Conservation (phyloP, 2,888 invertebrate genomes). For the Neuroscelio doddi region DNA sequence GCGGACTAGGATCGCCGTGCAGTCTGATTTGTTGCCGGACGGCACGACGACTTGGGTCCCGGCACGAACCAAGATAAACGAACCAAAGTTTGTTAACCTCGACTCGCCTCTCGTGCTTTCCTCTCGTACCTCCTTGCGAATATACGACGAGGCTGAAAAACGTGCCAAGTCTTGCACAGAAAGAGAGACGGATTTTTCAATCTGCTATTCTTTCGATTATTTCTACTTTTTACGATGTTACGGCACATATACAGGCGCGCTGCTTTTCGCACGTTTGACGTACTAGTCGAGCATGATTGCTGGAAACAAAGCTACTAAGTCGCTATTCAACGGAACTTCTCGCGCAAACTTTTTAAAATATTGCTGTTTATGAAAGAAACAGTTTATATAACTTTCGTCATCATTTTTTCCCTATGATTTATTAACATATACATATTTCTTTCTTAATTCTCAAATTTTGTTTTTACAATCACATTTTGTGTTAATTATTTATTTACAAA, state of each 20-base stretch:
- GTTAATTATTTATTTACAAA: too few species aligned
- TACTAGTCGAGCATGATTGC: background rate
- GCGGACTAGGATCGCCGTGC: conserved; percentile 39
- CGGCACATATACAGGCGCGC: conserved; percentile 5
- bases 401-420: too few species aligned
- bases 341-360: background rate
- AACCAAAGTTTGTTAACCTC: conserved; percentile 50
- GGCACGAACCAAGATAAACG: conserved; percentile 46
- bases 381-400: too few species aligned
- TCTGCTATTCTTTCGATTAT: conserved; percentile 19
- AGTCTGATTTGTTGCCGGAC: conserved; percentile 44
- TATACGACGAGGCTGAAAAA: conserved; percentile 36
- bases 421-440: too few species aligned
- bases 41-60: conserved; percentile 42
- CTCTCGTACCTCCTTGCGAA: conserved; percentile 27
- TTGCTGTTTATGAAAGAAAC: too few species aligned
- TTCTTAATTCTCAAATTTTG: too few species aligned
- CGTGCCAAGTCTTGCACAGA: conserved; percentile 30
- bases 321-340: too few species aligned
- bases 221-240: conserved; percentile 16
- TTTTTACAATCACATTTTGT: too few species aligned
- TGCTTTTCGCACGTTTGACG: background rate
- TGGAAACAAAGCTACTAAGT: background rate
- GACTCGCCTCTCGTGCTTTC: conserved; percentile 36
- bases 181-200: conserved; percentile 31